Evolutionary conservation across 1,140 invertebrate genomes (phyloP).

Genomic region (Polypedilum vanderplanki): DNA sequence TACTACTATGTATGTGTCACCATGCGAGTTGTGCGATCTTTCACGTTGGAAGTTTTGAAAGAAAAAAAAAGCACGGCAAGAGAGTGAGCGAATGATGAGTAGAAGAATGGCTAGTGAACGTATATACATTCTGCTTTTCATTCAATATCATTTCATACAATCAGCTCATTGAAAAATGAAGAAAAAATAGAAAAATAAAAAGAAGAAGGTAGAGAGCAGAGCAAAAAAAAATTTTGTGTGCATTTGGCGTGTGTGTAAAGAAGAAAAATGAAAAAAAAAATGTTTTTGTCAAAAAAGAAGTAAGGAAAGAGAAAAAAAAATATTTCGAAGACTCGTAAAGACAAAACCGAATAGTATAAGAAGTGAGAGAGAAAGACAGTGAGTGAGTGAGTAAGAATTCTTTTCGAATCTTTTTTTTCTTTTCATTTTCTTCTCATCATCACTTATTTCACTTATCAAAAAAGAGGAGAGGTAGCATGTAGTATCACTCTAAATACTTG

Average conservation of each 20-base stretch:
- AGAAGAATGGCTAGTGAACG: not conserved
- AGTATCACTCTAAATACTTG: not conserved
- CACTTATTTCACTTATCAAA: slow-evolving; percentile 15
- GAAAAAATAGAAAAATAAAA: not conserved
- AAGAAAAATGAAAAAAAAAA: not conserved
- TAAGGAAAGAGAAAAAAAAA: not conserved
- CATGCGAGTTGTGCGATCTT: not conserved
- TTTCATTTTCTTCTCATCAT: not conserved
- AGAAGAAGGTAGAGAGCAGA: slow-evolving; percentile 8
- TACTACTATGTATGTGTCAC: not conserved
- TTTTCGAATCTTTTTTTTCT: slow-evolving; percentile 6
- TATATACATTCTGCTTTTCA: not conserved
- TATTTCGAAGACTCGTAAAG: not conserved
- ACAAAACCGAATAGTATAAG: not conserved
- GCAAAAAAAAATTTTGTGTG: not conserved
- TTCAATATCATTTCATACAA: slow-evolving; percentile 19
- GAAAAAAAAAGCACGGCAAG: too few species aligned
- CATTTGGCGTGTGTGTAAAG: slow-evolving; percentile 16
- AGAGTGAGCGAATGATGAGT: not conserved
- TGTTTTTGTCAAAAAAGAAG: slow-evolving; percentile 2
- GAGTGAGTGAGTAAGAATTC: not conserved
- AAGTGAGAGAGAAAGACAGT: too few species aligned
- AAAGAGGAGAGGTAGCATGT: not conserved
- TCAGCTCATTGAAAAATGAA: slow-evolving; percentile 15
- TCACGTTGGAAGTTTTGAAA: too few species aligned